These are phyloP conservation scores for Catharus minimus DNA, from an alignment of 2,113 vertebrate species.

Conservation along the genomic window DNA sequence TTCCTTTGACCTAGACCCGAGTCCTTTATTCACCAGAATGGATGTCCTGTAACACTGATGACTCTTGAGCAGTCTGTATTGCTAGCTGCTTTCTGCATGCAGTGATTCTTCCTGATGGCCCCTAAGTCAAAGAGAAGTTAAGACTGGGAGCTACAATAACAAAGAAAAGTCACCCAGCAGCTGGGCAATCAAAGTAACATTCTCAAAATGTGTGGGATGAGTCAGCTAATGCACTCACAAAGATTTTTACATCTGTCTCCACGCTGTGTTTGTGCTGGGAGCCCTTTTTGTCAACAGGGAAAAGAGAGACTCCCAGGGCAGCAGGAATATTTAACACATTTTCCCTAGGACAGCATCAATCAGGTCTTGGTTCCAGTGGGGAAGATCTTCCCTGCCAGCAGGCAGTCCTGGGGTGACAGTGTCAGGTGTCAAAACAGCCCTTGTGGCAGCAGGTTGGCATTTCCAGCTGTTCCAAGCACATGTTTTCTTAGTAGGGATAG, in stretches of 20 bases:
- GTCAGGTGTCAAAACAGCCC: neutral
- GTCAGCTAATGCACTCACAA: neutral
- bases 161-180: neutral
- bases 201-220: neutral
- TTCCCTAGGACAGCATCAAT: neutral
- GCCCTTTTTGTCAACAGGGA: neutral
- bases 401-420: neutral
- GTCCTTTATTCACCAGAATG: neutral
- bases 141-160: neutral
- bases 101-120: neutral
- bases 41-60: neutral
- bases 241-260: neutral
- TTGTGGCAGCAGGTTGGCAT: neutral
- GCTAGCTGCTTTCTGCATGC: neutral
- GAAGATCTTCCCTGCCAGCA: neutral
- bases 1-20: neutral
- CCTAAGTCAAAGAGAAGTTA: slow-evolving; percentile 3
- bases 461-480: neutral
- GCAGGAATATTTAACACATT: neutral
- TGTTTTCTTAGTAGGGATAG: neutral
- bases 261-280: neutral
- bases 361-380: neutral
- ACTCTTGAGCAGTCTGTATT: neutral
- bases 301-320: neutral
- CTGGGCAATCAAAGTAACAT: neutral